These are phyloP conservation scores for Alethe diademata DNA, from an alignment of 2,113 vertebrate genomes.

Conservation along the genomic window DNA sequence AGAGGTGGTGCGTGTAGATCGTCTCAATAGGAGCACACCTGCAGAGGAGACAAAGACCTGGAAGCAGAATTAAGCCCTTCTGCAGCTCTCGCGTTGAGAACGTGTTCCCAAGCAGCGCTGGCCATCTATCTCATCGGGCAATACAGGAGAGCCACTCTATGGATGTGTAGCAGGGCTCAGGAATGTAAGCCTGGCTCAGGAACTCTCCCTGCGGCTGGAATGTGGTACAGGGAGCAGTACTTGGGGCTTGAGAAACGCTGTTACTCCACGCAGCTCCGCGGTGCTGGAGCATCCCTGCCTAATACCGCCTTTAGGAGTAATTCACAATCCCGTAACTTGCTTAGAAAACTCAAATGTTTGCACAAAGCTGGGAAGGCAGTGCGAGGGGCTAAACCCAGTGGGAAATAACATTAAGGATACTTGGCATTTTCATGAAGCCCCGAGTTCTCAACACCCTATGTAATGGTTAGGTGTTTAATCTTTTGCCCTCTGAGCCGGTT, in stretches of 20 bases:
- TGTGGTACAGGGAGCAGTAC: not conserved
- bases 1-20: fast-evolving
- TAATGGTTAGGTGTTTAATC: not conserved
- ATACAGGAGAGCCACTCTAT: fast-evolving
- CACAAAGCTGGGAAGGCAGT: not conserved
- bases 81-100: fast-evolving
- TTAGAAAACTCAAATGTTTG: not conserved
- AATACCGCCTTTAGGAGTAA: not conserved
- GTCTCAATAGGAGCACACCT: fast-evolving
- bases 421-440: not conserved
- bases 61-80: not conserved
- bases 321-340: fast-evolving
- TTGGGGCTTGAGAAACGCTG: not conserved
- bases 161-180: not conserved
- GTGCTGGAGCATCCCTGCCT: not conserved
- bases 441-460: not conserved
- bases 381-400: not conserved
- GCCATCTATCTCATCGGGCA: fast-evolving
- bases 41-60: not conserved
- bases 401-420: not conserved
- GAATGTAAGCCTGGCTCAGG: fast-evolving
- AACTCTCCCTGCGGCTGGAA: fast-evolving
- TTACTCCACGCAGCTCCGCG: fast-evolving
- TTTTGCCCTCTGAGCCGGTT: not conserved
- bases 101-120: fast-evolving